Base-by-base conservation (phyloP, 2,888 invertebrate species). In the Crepidodera aurea region DNA sequence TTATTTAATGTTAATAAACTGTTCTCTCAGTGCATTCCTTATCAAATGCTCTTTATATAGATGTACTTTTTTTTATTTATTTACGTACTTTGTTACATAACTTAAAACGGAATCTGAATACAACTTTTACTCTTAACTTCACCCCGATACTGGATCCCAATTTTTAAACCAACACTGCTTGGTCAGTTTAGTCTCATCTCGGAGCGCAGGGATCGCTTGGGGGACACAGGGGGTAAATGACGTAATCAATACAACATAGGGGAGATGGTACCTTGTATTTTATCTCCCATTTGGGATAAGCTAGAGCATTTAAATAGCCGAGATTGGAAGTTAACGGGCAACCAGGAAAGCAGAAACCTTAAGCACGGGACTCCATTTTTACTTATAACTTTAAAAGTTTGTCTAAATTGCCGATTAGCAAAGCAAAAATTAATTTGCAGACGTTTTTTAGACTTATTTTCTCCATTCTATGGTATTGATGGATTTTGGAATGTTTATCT, bases 201-300 rank as follows among this genome's bases (percentile, higher is more conserved):
- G 48, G 48, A 12, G 27, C 27, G 15, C 48, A 48, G 3, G 48
- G 27, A 48, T 48, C 48, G 1, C n/a, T 1, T 1, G 48, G 48
- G 4, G 48, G 48, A 48, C 48, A 48, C 10, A 10, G 22, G 12
- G 48, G 48, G 22, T 48, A 48, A 1, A 48, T 6, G 10, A 29
- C 29, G 27, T 48, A 48, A 27, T 48, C 48, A 6, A 48, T 27
- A 10, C 25, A 25, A 4, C 13, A n/a, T 1, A 27, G 29, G 1
- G 48, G 48, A 48, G 27, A 48, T 15, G 27, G 27, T 8, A 48
- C 7, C 12, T 48, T 48, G 27, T 48, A 48, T 29, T 48, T 48
- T 13, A 48, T 48, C 6, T 48, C 48, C 48, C 48, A 48, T 48
- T 48, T 48, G 12, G 48, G 48, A 19, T 48, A 48, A 6, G 48